Base-by-base conservation (phyloP, 1,140 invertebrate species). In the Lepidurus couesii region DNA sequence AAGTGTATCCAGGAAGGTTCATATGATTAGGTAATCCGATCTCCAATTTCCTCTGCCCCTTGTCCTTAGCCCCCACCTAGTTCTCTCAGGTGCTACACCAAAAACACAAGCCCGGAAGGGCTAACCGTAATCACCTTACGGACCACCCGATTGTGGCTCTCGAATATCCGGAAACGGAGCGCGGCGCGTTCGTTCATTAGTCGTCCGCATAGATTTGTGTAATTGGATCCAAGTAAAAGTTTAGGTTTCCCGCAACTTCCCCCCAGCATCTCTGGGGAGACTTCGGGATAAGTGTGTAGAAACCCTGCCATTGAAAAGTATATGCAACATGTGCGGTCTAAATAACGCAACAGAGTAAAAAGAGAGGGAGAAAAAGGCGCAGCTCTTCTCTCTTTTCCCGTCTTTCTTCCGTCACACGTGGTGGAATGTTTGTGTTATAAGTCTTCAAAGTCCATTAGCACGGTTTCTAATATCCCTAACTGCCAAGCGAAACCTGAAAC, bases 401-500 rank as follows among this genome's bases (percentile, higher is more conserved):
- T 65, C 53, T 13, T 16, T 13, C 53, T 21, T 13, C 53, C 53
- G 53, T 65, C 53, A 65, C 53, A 65, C 53, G 53, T 65, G 53
- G 53, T 16, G 53, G 13, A 65, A 65, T 65, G 53, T 65, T 65
- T 65, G n/a, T 65, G 16, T 21, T 7, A 13, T 13, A 65, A 65
- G 53, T 21, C 9, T 65, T 65, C 53, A 13, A 65, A 65, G 53
- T 65, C 53, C 53, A 65, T 65, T 65, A 65, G 53, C 13, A 21
- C 7, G 13, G 53, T 65, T 65, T 65, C 53, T 16, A 65, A 65
- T 65, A 65, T 65, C 53, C 21, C 21, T 65, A 65, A 65, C 53
- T 65, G 21, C 53, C 53, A 21, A 65, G 21, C 53, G 53, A n/a
- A 65, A 65, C 53, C 53, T 65, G 53, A 65, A 65, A 65, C 53